Evolutionary conservation across 2,113 vertebrate genomes (phyloP).

Genomic region (Cricetomys ansorgei): DNA sequence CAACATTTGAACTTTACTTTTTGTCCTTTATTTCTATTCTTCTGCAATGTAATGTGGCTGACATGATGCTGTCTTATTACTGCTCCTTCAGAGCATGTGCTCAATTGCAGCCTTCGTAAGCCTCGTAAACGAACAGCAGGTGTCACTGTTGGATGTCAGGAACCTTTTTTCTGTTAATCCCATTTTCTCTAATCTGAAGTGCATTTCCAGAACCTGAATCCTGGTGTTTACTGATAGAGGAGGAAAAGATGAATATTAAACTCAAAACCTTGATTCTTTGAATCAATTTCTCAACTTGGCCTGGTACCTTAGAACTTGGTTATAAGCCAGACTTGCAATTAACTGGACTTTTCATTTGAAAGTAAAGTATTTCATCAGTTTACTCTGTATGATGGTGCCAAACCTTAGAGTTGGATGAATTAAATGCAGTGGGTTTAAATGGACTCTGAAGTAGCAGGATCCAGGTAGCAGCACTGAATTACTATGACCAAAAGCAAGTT

Average conservation of each 20-base stretch:
- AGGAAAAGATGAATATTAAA: constrained; percentile 11
- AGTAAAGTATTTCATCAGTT: constrained; percentile 37
- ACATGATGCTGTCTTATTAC: not conserved
- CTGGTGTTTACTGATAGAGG: constrained; percentile 61
- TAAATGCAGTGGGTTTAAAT: not conserved
- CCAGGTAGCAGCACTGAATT: not conserved
- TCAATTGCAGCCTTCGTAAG: not conserved
- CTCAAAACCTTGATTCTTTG: not conserved
- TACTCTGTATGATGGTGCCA: not conserved
- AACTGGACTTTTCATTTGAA: constrained; percentile 63
- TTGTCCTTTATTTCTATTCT: not conserved
- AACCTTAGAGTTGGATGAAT: not conserved
- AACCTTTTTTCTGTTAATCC: not conserved
- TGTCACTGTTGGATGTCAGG: constrained; percentile 75
- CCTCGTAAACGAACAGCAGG: constrained; percentile 66
- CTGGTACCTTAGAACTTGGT: constrained; percentile 31
- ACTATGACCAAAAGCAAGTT: not conserved
- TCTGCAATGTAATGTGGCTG: not conserved
- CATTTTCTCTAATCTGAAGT: not conserved
- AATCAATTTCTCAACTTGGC: constrained; percentile 48
- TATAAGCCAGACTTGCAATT: constrained; percentile 40
- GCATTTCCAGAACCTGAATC: constrained; percentile 13
- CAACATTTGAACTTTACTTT: not conserved
- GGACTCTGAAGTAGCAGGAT: not conserved
- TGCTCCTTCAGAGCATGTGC: not conserved